These are phyloP conservation scores for Gymnoscelis rufifasciata DNA, from an alignment of 2,888 invertebrate species.

Conservation along the genomic window DNA sequence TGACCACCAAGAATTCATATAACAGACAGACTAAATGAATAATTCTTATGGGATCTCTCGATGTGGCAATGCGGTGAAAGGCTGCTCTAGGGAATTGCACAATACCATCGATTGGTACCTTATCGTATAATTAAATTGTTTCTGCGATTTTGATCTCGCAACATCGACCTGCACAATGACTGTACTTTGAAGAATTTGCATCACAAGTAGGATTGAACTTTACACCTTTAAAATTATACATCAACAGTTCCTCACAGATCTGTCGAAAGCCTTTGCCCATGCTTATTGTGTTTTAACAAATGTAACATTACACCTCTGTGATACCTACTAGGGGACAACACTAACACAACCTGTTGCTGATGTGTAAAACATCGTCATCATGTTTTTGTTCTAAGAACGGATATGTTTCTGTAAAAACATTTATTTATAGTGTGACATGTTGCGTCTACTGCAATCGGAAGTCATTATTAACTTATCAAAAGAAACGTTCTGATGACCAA, in stretches of 20 bases:
- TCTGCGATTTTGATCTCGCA: slow-evolving; percentile 26
- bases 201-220: slow-evolving; percentile 22
- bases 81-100: slow-evolving; percentile 35
- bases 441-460: slow-evolving; percentile 1
- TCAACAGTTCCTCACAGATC: slow-evolving; percentile 12
- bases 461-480: not conserved
- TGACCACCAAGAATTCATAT: slow-evolving; percentile 21
- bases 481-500: not conserved
- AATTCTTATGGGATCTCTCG: slow-evolving; percentile 44
- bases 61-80: slow-evolving; percentile 37
- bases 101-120: slow-evolving; percentile 29
- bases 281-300: not conserved
- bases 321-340: too few relatives aligned
- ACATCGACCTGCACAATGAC: slow-evolving; percentile 21
- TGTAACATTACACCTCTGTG: not conserved
- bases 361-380: not conserved
- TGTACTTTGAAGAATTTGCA: slow-evolving; percentile 27
- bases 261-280: slow-evolving; percentile 4
- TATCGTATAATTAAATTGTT: slow-evolving; percentile 40
- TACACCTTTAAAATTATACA: slow-evolving; percentile 17
- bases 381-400: not conserved
- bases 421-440: too few relatives aligned
- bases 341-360: too few relatives aligned
- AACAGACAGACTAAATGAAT: slow-evolving; percentile 25
- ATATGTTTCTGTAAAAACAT: not conserved